Evolutionary conservation across 2,888 invertebrate species (phyloP), one percentile per base, ranked within the genome.

Genomic region (Xanthia togata): DNA sequence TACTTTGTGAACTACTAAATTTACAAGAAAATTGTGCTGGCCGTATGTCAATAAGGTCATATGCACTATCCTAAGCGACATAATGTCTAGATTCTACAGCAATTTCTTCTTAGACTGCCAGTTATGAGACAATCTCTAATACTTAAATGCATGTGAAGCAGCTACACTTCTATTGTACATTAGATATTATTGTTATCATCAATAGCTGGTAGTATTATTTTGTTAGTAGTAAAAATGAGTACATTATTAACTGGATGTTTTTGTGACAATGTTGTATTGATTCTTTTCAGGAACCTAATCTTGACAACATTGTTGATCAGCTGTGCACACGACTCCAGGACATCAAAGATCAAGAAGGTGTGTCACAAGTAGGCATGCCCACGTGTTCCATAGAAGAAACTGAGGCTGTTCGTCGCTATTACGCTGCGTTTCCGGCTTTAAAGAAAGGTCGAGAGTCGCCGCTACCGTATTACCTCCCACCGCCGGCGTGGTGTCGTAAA

Each of bases 301-400:
- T 98, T 91, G 98, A 98, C 96, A 97, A 97, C 91, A 97, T 98
- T 93, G 98, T 98, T 88, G 98, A 98, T 95, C 98, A 98, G 96
- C 97, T 98, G 92, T 98, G 98, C 95, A 97, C 97, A 88, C 98
- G 98, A 95, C 96, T 98, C 90, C 98, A 98, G 94, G 97, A 98
- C 94, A 97, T 98, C 90, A 97, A 94, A 89, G 94, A 96, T 90
- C 92, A 93, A 91, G 94, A 94, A 88, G 90, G 93, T 90, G 92
- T 90, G 90, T 94, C 92, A 88, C 94, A 89, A 94, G 96, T 92
- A 95, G 97, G 94, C 93, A 97, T 96, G 96, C 96, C 96, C 91
- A 95, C 95, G 90, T 93, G 94, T 89, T 97, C 97, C 80, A 86
- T 94, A 81, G 95, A 96, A 89, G 95, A 96, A 93, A 97, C 97